These are phyloP conservation scores for Hiodon alosoides DNA, from an alignment of 2,113 vertebrate species.

Conservation along the genomic window DNA sequence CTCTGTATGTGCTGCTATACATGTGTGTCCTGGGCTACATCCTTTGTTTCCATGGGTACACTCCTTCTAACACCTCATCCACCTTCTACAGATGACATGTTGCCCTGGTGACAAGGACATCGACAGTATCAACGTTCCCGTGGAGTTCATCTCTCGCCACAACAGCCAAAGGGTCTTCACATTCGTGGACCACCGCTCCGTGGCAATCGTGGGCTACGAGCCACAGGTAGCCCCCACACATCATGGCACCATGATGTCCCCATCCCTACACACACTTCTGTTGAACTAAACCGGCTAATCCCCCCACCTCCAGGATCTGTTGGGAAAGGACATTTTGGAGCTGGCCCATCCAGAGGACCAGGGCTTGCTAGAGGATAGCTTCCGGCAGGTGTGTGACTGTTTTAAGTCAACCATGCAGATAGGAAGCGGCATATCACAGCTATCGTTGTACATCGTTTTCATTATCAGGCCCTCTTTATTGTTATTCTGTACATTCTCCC, in stretches of 20 bases:
- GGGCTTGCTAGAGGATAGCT: conserved; percentile 86
- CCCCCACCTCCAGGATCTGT: conserved; percentile 69
- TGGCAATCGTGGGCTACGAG: conserved; percentile 85
- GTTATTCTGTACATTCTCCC: too few species aligned
- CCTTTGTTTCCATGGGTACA: too few species aligned
- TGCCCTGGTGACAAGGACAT: conserved; percentile 80
- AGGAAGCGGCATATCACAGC: too few species aligned
- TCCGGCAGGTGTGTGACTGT: conserved; percentile 73
- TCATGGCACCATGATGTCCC: too few species aligned
- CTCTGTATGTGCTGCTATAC: not conserved
- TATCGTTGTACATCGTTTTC: too few species aligned
- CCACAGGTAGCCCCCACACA: conserved; percentile 70
- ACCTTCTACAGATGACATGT: conserved; percentile 75
- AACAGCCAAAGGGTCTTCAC: conserved; percentile 85
- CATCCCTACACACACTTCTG: not conserved
- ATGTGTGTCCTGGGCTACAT: not conserved
- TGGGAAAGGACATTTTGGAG: conserved; percentile 92
- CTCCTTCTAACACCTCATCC: conserved; percentile 1
- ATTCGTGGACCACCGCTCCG: conserved; percentile 89
- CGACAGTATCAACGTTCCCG: conserved; percentile 76
- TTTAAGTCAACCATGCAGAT: not conserved
- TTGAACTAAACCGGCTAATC: too few species aligned
- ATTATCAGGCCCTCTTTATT: too few species aligned
- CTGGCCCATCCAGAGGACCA: conserved; percentile 91
- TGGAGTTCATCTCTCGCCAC: conserved; percentile 94